Conservation (phyloP, 1,140 invertebrate genomes). For the Lamellibrachia luymesi region DNA sequence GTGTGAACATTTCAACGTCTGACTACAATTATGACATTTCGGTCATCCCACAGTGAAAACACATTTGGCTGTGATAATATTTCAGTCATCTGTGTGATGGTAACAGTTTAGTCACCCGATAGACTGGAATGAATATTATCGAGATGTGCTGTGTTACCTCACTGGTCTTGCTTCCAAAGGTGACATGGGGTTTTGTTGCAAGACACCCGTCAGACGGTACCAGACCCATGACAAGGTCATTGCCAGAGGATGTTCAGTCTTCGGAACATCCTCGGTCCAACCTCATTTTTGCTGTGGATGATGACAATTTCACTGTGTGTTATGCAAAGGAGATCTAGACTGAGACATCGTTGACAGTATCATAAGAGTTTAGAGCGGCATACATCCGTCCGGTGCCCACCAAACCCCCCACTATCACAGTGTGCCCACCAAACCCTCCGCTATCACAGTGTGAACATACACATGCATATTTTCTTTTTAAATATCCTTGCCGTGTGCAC, state of each 20-base stretch:
- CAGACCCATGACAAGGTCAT: neutral
- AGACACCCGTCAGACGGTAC: neutral
- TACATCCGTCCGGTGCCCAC: neutral
- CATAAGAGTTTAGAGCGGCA: neutral
- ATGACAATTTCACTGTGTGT: neutral
- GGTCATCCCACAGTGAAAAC: neutral
- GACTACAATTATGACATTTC: neutral
- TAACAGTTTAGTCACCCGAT: neutral
- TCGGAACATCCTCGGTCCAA: neutral
- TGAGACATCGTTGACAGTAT: constrained; percentile 14
- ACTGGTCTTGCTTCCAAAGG: neutral
- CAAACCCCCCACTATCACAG: neutral
- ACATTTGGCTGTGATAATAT: neutral
- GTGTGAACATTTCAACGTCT: neutral
- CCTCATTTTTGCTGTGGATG: neutral
- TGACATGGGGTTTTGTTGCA: neutral
- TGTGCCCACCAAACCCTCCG: neutral
- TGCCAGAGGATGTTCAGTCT: neutral
- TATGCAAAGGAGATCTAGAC: neutral
- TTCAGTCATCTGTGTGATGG: neutral
- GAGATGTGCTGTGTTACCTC: neutral
- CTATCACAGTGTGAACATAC: neutral
- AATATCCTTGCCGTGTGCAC: neutral
- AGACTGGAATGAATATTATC: neutral
- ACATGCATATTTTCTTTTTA: neutral